Percentiles rank a stretch among this genome's conserved stretches.
phyloP scores from a whole-genome alignment of 2,888 invertebrate species.

The Teleiodes luculella region DNA sequence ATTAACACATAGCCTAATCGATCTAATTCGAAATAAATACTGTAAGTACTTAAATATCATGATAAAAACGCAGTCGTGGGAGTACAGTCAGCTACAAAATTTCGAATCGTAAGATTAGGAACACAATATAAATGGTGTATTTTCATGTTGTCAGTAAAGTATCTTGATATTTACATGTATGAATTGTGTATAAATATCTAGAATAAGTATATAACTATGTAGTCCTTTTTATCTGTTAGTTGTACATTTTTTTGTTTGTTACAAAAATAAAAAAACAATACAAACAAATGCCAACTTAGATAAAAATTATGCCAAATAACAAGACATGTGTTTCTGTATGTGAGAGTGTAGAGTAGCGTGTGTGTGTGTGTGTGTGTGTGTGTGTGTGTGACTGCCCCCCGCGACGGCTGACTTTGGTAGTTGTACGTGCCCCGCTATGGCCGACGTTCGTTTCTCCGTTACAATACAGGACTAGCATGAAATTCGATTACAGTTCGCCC shows the following conservation, averaged over 20 bases:
- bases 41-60: conserved; percentile 64
- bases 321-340: too few relatives aligned
- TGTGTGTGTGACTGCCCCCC: conserved; percentile 28
- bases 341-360: not conserved
- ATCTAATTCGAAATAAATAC: conserved; percentile 75
- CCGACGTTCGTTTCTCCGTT: conserved; percentile 71
- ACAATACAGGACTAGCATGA: conserved; percentile 74
- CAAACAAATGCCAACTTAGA: too few relatives aligned
- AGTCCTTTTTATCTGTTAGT: too few relatives aligned
- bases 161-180: too few relatives aligned
- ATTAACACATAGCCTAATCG: conserved; percentile 48
- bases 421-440: conserved; percentile 50
- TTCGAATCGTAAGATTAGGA: too few relatives aligned
- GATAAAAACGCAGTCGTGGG: conserved; percentile 6
- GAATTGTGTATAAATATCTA: too few relatives aligned
- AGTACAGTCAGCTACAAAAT: conserved; percentile 1
- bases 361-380: not conserved
- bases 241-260: too few relatives aligned
- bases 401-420: conserved; percentile 66
- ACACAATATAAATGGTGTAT: too few relatives aligned
- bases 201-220: too few relatives aligned
- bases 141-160: too few relatives aligned
- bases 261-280: too few relatives aligned
- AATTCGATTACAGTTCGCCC: conserved; percentile 58
- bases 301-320: too few relatives aligned